Evolutionary conservation across 1,140 invertebrate genomes (phyloP), one percentile per base, ranked within the genome.

Genomic region (Pemphigus obesinymphae): DNA sequence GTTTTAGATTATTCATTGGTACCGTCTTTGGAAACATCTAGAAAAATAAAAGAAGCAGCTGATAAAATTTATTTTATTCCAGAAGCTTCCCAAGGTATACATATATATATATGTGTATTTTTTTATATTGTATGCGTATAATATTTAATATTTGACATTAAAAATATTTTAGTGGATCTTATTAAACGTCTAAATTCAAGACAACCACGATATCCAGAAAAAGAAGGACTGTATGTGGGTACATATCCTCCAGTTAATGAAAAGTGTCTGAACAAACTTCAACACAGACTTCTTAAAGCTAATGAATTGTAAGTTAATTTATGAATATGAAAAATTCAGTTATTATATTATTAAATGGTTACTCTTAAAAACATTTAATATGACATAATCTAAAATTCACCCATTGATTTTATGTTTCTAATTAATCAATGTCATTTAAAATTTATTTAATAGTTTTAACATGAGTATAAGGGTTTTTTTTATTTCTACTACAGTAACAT

Each of bases 61-160:
- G 78, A 83, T 8, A 81, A 85, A 50, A 50, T 86, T 2, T 85
- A 84, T 53, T 86, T 80, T 84, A 84, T 78, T 85, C 85, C 26
- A 82, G 84, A 26, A 70, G 50, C 45, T 66, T 83, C 68, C 63
- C 82, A 81, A 82, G 85, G 86, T 84, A 83, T 45, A 13, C n/a
- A n/a, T n/a, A n/a, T n/a, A n/a, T n/a, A n/a, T n/a, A n/a, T n/a
- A n/a, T n/a, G n/a, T n/a, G n/a, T n/a, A n/a, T n/a, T n/a, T n/a
- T n/a, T 45, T 5, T 11, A 6, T 45, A 45, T 45, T 45, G 13
- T 45, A 45, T 13, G 10, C 43, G 13, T 11, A 11, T 1, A 45
- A 45, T 11, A 13, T 45, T 6, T 45, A 45, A 1, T 45, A 13
- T 45, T 11, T 45, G 13, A 45, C 13, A 45, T 45, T 45, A 11